Conservation (phyloP, 2,888 invertebrate species). For the Yponomeuta evonymella region DNA sequence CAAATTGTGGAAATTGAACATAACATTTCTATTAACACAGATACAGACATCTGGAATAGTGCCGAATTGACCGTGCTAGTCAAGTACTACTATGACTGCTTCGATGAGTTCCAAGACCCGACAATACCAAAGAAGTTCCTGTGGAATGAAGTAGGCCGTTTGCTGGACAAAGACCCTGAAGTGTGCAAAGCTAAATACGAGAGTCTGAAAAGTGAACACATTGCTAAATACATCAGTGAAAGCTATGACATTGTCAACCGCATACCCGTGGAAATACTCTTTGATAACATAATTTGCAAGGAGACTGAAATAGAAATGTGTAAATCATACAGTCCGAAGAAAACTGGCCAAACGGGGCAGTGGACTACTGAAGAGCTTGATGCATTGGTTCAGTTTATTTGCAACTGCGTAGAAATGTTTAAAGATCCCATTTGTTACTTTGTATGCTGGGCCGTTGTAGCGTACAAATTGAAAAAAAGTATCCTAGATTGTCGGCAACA, state of each 20-base stretch:
- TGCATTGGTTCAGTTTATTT: slow-evolving; percentile 51
- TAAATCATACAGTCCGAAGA: slow-evolving; percentile 21
- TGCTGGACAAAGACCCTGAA: slow-evolving; percentile 51
- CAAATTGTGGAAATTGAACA: background rate
- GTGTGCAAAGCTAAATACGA: slow-evolving; percentile 45
- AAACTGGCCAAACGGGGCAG: slow-evolving; percentile 23
- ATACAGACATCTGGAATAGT: slow-evolving; percentile 39
- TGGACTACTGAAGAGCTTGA: slow-evolving; percentile 47
- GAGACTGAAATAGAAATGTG: slow-evolving; percentile 40
- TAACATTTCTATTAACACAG: background rate
- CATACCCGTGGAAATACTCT: slow-evolving; percentile 48
- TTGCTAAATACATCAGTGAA: slow-evolving; percentile 40
- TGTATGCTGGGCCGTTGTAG: slow-evolving; percentile 53
- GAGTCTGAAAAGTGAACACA: slow-evolving; percentile 43
- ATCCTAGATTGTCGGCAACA: slow-evolving; percentile 41
- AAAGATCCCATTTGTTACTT: slow-evolving; percentile 57
- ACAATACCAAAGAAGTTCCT: slow-evolving; percentile 60
- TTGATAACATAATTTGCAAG: slow-evolving; percentile 55
- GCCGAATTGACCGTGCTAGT: slow-evolving; percentile 53
- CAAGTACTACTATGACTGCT: slow-evolving; percentile 62
- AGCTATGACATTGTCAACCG: slow-evolving; percentile 42
- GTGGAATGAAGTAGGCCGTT: slow-evolving; percentile 61
- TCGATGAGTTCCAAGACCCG: slow-evolving; percentile 56
- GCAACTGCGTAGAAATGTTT: slow-evolving; percentile 52
- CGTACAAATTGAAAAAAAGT: slow-evolving; percentile 37